Base-by-base conservation (phyloP, 2,888 invertebrate genomes). In the Nymphalis c-album region DNA sequence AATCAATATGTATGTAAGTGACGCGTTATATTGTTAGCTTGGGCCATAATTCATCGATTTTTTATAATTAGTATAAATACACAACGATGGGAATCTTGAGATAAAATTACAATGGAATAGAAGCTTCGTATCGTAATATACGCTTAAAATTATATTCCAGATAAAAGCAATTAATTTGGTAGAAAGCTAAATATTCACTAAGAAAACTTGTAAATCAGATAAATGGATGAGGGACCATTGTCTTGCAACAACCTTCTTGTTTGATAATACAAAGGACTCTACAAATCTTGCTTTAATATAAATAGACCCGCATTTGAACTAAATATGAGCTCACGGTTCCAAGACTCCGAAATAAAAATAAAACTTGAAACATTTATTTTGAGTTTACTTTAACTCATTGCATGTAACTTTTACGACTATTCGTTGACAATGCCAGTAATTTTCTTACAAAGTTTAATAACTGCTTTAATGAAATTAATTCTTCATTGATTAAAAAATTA, bases 231-330 rank as follows among this genome's bases (percentile, higher is more conserved):
- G 51, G 51, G 51, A 13, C 51, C 51, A 51, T 51, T 51, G 51
- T 51, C 51, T 51, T 51, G 22, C 51, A 51, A 51, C 51, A 22
- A 22, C 22, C 20, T 51, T 51, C 51, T 51, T 51, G 20, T 51
- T 51, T 22, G 22, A 51, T 51, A 51, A 55, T 17, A 55, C 31
- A 55, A 55, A 55, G 17, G 53, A 55, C 53, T 55, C 26, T n/a
- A 31, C 53, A 55, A 55, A 55, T 55, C 53, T 31, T 55, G 53
- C 17, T 31, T 55, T 55, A 17, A 55, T 55, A 55, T 31, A 55
- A 55, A 26, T 55, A 31, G 17, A 55, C 53, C 53, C 53, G 53
- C 53, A 55, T 55, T 55, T 31, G 17, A 55, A 31, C n/a, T 55
- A 17, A 55, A 55, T 55, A 53, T 53, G 16, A 16, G 1, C 7